Evolutionary conservation across 2,113 vertebrate species (phyloP).

Genomic region (Tricholaema leucomelas): DNA sequence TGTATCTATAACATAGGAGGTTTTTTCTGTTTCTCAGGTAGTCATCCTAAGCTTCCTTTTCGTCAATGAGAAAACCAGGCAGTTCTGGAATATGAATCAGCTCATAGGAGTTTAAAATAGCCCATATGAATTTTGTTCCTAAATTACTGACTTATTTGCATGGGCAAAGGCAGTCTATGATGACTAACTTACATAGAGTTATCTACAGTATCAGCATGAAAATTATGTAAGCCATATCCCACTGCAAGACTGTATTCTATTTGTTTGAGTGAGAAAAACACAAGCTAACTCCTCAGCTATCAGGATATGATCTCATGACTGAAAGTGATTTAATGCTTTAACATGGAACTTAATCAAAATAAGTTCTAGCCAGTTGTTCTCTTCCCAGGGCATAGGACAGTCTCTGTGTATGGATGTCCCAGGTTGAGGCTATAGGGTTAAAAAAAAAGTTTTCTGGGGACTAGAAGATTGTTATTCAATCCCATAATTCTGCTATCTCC

Average conservation of each 20-base stretch:
- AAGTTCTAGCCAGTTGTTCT: accelerated
- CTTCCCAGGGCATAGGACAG: not conserved
- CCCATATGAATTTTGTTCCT: not conserved
- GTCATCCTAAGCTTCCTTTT: not conserved
- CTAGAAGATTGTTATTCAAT: too few relatives aligned
- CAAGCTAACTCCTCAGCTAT: not conserved
- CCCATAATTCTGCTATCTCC: too few relatives aligned
- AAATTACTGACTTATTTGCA: not conserved
- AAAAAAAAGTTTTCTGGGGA: too few relatives aligned
- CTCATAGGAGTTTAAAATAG: not conserved
- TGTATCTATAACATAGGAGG: not conserved
- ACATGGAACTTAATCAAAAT: not conserved
- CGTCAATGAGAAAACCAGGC: not conserved
- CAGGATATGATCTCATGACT: not conserved
- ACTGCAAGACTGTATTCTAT: not conserved
- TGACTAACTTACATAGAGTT: not conserved
- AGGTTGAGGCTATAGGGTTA: too few relatives aligned
- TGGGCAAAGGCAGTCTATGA: not conserved
- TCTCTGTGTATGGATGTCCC: not conserved
- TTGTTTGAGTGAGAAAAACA: not conserved
- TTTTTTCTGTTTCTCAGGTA: not conserved
- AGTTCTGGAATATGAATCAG: slow-evolving; percentile 4
- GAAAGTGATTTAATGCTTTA: not conserved
- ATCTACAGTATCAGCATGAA: not conserved
- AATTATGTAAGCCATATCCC: not conserved